These are phyloP conservation scores for Lepidochitona cinerea DNA, from an alignment of 2,888 invertebrate species.

Conservation along the genomic window DNA sequence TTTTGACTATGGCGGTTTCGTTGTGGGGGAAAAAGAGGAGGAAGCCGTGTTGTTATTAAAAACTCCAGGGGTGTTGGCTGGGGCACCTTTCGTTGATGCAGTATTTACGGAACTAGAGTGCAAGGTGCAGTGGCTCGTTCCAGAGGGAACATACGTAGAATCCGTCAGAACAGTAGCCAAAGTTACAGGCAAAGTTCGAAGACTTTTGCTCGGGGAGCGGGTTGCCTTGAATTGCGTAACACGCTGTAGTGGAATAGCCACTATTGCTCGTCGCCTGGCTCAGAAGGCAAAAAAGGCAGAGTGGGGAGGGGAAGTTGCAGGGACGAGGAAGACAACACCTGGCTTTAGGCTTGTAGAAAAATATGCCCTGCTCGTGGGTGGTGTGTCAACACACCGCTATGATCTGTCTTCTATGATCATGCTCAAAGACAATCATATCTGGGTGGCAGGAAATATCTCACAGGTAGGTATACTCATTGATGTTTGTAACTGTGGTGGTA, in stretches of 20 bases:
- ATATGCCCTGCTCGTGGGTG: slow-evolving; percentile 71
- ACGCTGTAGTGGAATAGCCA: slow-evolving; percentile 71
- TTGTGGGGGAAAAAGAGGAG: slow-evolving; percentile 66
- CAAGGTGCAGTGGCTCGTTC: slow-evolving; percentile 61
- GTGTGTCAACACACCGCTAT: slow-evolving; percentile 69
- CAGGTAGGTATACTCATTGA: slow-evolving; percentile 62
- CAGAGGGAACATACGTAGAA: slow-evolving; percentile 62
- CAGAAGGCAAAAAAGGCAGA: slow-evolving; percentile 40
- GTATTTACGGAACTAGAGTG: slow-evolving; percentile 69
- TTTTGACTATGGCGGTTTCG: slow-evolving; percentile 69
- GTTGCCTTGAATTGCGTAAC: slow-evolving; percentile 69
- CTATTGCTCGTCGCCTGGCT: slow-evolving; percentile 52
- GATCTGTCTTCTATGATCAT: slow-evolving; percentile 72
- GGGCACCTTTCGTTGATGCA: slow-evolving; percentile 70
- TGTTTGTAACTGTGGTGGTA: too few species aligned
- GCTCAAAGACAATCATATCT: slow-evolving; percentile 73
- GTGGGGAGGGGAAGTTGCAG: slow-evolving; percentile 70
- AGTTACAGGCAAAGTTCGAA: slow-evolving; percentile 66
- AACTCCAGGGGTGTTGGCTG: slow-evolving; percentile 68
- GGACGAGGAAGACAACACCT: slow-evolving; percentile 72
- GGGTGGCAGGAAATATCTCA: slow-evolving; percentile 68
- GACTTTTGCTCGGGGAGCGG: slow-evolving; percentile 70
- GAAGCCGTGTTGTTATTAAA: slow-evolving; percentile 62
- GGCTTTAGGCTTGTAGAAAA: slow-evolving; percentile 72
- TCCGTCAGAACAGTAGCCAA: slow-evolving; percentile 56